phyloP scores from a whole-genome alignment of 2,797 vertebrate species.

The Fringilla coelebs region DNA sequence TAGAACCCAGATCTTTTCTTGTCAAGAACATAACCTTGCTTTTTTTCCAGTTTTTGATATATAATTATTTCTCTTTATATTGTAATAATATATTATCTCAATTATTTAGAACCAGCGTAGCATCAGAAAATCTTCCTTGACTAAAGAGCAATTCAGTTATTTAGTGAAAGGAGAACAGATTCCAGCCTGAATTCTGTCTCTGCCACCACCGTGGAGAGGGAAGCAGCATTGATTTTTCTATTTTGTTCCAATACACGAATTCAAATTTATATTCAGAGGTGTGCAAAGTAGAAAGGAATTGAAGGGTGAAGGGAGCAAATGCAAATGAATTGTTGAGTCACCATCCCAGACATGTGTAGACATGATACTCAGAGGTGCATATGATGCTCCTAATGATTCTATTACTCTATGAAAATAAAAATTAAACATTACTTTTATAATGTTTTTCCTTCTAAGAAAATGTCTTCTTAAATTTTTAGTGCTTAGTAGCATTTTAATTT shows the following conservation, averaged over 20 bases:
- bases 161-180: background rate
- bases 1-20: background rate
- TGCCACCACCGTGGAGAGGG: background rate
- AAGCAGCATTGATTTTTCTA: background rate
- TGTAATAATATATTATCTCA: background rate
- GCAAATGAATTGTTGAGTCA: background rate
- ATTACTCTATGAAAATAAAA: background rate
- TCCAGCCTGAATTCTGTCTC: background rate
- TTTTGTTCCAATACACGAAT: background rate
- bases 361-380: background rate
- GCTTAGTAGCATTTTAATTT: background rate
- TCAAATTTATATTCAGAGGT: background rate
- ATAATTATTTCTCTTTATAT: background rate
- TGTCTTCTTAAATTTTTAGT: background rate
- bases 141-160: background rate
- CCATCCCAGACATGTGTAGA: accelerated
- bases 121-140: background rate
- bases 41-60: background rate
- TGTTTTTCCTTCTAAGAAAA: background rate
- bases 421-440: background rate
- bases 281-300: background rate
- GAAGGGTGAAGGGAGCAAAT: background rate
- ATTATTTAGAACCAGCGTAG: background rate
- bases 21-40: background rate
- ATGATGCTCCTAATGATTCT: background rate